Conservation (phyloP, 2,888 invertebrate genomes). For the Volucella inanis region DNA sequence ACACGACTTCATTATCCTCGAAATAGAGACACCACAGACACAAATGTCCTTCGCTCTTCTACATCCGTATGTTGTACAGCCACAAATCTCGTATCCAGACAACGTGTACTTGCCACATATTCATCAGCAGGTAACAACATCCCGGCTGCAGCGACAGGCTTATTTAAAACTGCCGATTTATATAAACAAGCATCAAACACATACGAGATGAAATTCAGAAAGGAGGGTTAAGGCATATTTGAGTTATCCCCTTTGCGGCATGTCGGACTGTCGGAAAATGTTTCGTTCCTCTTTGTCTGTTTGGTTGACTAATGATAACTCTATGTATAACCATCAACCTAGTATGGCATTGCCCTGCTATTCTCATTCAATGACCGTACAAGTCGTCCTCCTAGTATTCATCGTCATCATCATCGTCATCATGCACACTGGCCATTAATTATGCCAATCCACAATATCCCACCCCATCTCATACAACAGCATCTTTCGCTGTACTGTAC, state of each 20-base stretch:
- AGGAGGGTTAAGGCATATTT: not conserved
- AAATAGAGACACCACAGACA: not conserved
- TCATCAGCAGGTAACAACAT: conserved; percentile 19
- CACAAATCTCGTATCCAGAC: conserved; percentile 13
- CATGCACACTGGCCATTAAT: conserved; percentile 72
- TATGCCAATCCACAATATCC: conserved; percentile 68
- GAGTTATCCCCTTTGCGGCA: conserved; percentile 16
- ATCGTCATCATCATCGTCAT: conserved; percentile 14
- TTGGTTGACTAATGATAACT: not conserved
- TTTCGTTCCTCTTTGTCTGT: not conserved
- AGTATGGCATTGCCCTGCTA: conserved; percentile 48
- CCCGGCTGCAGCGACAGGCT: conserved; percentile 15
- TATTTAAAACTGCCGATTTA: conserved; percentile 37
- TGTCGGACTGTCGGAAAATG: conserved; percentile 4
- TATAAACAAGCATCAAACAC: conserved; percentile 19
- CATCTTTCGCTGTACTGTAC: conserved; percentile 17
- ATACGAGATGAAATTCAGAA: not conserved
- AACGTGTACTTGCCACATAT: conserved; percentile 2
- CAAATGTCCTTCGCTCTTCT: not conserved
- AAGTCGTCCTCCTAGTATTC: not conserved
- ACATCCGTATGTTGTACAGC: not conserved
- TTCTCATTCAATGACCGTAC: conserved; percentile 43
- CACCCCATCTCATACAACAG: conserved; percentile 23
- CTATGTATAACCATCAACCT: conserved; percentile 24
- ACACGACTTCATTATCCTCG: no score